Evolutionary conservation across 2,797 vertebrate species (phyloP), one percentile per base, ranked within the genome.

Genomic region (Hoplostethus atlanticus): DNA sequence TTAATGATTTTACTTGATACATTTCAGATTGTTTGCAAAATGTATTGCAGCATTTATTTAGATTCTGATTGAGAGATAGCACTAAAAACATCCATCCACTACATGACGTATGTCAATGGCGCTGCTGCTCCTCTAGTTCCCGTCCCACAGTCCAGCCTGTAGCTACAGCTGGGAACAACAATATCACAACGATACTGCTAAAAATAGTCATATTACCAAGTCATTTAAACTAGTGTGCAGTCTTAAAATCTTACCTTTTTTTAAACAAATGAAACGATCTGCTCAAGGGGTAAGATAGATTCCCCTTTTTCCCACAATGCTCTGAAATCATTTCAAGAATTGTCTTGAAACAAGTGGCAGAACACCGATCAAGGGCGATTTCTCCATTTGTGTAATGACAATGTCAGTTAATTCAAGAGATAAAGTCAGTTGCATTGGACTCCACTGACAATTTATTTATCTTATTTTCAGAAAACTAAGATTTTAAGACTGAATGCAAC

Each of bases 401-500:
- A 34, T 40, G 38, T 40, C 38, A 40, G 6, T 10, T 40, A 40
- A 40, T 1, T 40, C 38, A 5, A 50, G 25, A n/a, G 5, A 28
- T 21, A 15, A 31, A 53, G 55, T 55, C 7, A 17, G 21, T 2
- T 21, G 21, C 21, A 21, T 21, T 21, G 21, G 21, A 21, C 21
- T 21, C 21, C 8, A 13, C 8, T 13, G 13, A 54, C 9, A 21
- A 1, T 1, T 21, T 21, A 21, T 30, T 71, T 62, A 21, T 21
- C 21, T 21, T 21, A 21, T 30, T 71, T 62, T 38, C 3, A 11
- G 6, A 60, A 61, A 68, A 77, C 75, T 66, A 74, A 77, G 86
- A 84, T 88, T 88, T 92, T 89, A 91, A 89, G 91, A 83, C 90
- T 84, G 85, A 85, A 13, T 54, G 4, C 58, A 21, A 80, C 46